Evolutionary conservation across 92 coral and sea anemone genomes (phyloP), one percentile per base, ranked within the genome.

Genomic region (Heteractis magnifica): DNA sequence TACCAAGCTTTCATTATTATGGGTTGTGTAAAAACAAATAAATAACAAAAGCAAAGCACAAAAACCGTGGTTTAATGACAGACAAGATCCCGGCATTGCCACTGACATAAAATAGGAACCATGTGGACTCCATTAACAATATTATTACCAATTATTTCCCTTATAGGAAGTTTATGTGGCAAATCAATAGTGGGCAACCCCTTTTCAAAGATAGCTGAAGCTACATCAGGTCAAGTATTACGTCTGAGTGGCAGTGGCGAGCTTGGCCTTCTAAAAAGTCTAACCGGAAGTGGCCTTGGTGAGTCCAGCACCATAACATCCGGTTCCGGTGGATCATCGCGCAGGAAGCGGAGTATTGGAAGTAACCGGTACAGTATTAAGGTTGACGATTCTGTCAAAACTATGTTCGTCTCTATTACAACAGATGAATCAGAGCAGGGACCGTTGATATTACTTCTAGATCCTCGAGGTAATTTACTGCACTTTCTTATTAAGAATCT

Each of bases 361-460:
- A 84, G 60, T 53, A 1, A 56, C 11, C 76, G 88, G 53, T 82
- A 91, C 53, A 58, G 77, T 11, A 64, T 94, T 52, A 65, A 89
- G 8, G 87, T 94, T 11, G 98, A 94, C 49, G 95, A 94, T 70
- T 89, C 98, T 75, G 82, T 92, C 20, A 95, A 94, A 21, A 77
- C 91, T 53, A 82, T 92, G 74, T 73, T 83, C 8, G 80, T 94
- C 18, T 58, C 70, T 52, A 23, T 85, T 71, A 64, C 88, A 9
- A 71, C 90, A 12, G 71, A 55, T 26, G 80, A 53, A 49, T 59
- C 82, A 10, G 77, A 73, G 21, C 65, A 86, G 56, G 52, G 23
- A 23, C 72, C 81, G 78, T 75, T 83, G 15, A 86, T 83, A 20
- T 49, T 80, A 13, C 84, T 88, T 49, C 19, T 52, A 41, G 41